Base-by-base conservation (phyloP, 1,140 invertebrate species). In the Drosophila micromelanica region DNA sequence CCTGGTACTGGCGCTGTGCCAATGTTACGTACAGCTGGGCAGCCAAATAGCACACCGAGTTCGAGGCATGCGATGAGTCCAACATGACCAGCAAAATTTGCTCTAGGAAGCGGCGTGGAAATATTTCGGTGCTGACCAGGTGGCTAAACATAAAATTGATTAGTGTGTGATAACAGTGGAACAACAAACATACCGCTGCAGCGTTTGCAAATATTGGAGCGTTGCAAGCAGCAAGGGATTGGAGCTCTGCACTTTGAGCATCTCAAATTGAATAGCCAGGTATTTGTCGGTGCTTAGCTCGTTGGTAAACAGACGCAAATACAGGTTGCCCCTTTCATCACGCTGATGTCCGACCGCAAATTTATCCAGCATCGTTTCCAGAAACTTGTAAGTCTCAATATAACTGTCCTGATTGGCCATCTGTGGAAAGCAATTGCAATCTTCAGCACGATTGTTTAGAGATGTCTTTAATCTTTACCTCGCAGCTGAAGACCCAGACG, bases 1-100 rank as follows among this genome's bases (percentile, higher is more conserved):
- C 54, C 0, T 49, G n/a, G 13, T 61, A 67, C 32, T 68, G 72
- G 1, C 82, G 82, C 6, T 45, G 42, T 6, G 72, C 73, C n/a
- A 87, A 11, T 20, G 27, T 64, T 0, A 87, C n/a, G 30, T 87
- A 87, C 0, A 87, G 11, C 27, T 78, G 6, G 5, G 78, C 78
- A 7, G 82, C 78, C 37, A 56, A 5, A 0, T 30, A 54, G 6
- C 71, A n/a, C 3, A 86, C 52, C 4, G 13, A 2, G 2, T 13
- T 2, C 0, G 46, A 45, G 6, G 30, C 2, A 11, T 6, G 4
- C 0, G 51, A 17, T 6, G 51, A n/a, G 37, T 74, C 54, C 2
- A 87, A 23, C 17, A 89, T 7, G 4, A 87, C 32, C 17, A 63
- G 32, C 0, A 87, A 43, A 1, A 87, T 51, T 13, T 61, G 49